phyloP scores from a whole-genome alignment of 2,797 vertebrate species.

The Macroramphosus scolopax region DNA sequence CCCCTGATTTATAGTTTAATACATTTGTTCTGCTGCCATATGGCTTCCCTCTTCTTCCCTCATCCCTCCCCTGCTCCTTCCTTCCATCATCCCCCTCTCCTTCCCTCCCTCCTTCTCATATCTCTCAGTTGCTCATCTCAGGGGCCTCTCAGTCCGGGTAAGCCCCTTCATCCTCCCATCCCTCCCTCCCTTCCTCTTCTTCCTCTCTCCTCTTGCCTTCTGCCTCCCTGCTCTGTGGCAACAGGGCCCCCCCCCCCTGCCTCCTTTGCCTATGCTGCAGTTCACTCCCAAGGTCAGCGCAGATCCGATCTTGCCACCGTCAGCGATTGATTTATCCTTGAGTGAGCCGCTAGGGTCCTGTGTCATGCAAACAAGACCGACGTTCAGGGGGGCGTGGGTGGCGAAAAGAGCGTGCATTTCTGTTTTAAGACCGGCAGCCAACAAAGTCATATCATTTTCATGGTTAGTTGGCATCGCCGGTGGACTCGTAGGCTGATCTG shows the following conservation, averaged over 20 bases:
- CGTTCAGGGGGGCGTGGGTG: background rate
- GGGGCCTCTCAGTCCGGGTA: slow-evolving; percentile 67
- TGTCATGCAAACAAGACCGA: slow-evolving; percentile 56
- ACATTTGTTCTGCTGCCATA: slow-evolving; percentile 78
- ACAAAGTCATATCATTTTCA: slow-evolving; percentile 41
- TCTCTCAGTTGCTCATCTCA: slow-evolving; percentile 68
- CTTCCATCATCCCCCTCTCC: slow-evolving; percentile 45
- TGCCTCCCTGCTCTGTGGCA: slow-evolving; percentile 34
- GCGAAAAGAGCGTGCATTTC: slow-evolving; percentile 17
- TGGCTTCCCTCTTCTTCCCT: slow-evolving; percentile 59
- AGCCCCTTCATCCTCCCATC: slow-evolving; percentile 38
- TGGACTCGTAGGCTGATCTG: slow-evolving; percentile 27
- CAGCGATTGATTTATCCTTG: slow-evolving; percentile 75
- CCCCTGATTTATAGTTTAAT: slow-evolving; percentile 78
- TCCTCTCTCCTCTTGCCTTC: slow-evolving; percentile 22
- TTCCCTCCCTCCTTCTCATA: slow-evolving; percentile 45
- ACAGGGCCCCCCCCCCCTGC: slow-evolving; percentile 36
- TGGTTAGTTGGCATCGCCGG: slow-evolving; percentile 25
- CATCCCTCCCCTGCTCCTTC: slow-evolving; percentile 28
- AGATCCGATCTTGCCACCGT: slow-evolving; percentile 81
- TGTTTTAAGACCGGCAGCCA: slow-evolving; percentile 27
- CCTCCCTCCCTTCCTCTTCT: slow-evolving; percentile 26
- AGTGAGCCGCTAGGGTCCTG: slow-evolving; percentile 46
- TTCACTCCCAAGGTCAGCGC: slow-evolving; percentile 83
- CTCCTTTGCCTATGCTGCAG: slow-evolving; percentile 46